Conservation (phyloP, 2,888 invertebrate species). For the Papilio demoleus region DNA sequence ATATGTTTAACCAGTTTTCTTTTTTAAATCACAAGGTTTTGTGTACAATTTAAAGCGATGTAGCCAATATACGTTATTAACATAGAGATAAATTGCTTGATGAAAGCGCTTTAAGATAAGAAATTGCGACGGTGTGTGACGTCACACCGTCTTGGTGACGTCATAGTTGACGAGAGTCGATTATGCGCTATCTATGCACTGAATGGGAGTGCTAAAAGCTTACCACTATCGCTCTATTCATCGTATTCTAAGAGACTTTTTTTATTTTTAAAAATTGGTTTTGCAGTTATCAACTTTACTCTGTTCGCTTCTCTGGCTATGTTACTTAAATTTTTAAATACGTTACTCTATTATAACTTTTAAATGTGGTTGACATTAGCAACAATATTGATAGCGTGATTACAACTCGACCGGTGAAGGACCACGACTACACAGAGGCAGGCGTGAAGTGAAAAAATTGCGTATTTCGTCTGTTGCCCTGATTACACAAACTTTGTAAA, state of each 20-base stretch:
- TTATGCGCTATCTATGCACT: slow-evolving; percentile 19
- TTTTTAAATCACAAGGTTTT: too few species aligned
- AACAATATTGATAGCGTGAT: too few species aligned
- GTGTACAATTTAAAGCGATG: not conserved
- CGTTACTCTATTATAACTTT: too few species aligned
- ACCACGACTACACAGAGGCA: too few species aligned
- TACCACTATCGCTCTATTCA: slow-evolving; percentile 27
- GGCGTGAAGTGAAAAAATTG: too few species aligned
- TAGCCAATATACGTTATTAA: not conserved
- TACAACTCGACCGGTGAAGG: too few species aligned
- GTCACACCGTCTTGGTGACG: not conserved
- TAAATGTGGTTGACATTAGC: too few species aligned
- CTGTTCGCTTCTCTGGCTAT: not conserved
- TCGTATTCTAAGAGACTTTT: slow-evolving; percentile 15
- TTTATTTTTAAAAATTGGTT: slow-evolving; percentile 27
- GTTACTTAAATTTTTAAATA: too few species aligned
- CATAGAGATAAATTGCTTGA: not conserved
- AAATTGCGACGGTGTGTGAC: not conserved
- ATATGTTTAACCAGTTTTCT: too few species aligned
- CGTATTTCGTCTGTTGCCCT: too few species aligned
- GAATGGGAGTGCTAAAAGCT: slow-evolving; percentile 26
- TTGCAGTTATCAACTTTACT: not conserved
- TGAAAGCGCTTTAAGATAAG: slow-evolving; percentile 3
- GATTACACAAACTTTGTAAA: too few species aligned
- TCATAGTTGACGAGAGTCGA: slow-evolving; percentile 11